Evolutionary conservation across 2,888 invertebrate species (phyloP).

Genomic region (Sarcophaga rosellei): DNA sequence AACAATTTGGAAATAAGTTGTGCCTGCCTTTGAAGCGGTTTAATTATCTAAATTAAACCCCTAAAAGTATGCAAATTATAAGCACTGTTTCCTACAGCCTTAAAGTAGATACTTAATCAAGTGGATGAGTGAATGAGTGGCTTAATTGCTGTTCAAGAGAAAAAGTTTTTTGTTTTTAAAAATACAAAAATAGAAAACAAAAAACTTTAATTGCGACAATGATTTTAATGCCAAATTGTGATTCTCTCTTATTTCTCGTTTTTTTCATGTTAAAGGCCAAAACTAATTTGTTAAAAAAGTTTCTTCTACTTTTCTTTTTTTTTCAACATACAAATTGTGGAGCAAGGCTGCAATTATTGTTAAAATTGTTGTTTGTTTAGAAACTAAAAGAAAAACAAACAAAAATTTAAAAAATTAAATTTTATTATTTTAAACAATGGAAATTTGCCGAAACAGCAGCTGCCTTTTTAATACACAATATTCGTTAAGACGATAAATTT

Average conservation of each 20-base stretch:
- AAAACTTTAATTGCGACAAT: slow-evolving; percentile 2
- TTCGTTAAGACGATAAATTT: too few relatives aligned
- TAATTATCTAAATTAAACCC: background rate
- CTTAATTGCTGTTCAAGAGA: background rate
- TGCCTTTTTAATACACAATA: background rate
- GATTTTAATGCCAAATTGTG: slow-evolving; percentile 14
- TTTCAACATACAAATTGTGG: background rate
- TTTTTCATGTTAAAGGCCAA: background rate
- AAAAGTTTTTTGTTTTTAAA: background rate
- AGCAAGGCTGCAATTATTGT: background rate
- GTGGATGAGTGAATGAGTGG: background rate
- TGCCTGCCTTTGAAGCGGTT: background rate
- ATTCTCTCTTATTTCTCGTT: background rate
- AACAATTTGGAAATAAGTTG: slow-evolving; percentile 4
- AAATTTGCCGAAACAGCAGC: background rate
- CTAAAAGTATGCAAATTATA: slow-evolving; percentile 27
- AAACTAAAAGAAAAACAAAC: background rate
- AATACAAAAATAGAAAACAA: background rate
- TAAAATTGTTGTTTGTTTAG: background rate
- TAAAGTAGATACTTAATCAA: background rate
- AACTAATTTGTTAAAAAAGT: background rate
- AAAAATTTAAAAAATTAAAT: background rate
- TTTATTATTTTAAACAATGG: background rate
- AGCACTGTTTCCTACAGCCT: background rate
- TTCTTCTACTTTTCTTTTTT: background rate